Percentiles rank a stretch among this genome's conserved stretches.
Evolutionary conservation across 2,888 invertebrate genomes (phyloP).

Genomic region (Lampropteryx suffumata): DNA sequence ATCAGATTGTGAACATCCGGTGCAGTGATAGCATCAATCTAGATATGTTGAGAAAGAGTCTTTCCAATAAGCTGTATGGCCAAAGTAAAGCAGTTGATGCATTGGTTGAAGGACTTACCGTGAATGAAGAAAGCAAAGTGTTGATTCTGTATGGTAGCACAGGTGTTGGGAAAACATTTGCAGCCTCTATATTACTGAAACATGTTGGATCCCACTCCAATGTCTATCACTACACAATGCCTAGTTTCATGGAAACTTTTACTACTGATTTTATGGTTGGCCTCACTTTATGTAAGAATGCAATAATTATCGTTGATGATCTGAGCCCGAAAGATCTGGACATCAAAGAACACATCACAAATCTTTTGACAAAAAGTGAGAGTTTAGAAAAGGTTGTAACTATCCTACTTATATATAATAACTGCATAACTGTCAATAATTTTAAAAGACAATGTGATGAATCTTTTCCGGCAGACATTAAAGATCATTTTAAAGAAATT

Average conservation of each 20-base stretch:
- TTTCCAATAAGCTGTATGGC: slow-evolving; percentile 59
- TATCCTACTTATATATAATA: slow-evolving; percentile 61
- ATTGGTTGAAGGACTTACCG: slow-evolving; percentile 51
- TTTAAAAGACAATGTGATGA: slow-evolving; percentile 54
- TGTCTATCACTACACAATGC: slow-evolving; percentile 72
- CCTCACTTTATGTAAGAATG: slow-evolving; percentile 58
- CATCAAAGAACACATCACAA: slow-evolving; percentile 46
- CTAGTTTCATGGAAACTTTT: slow-evolving; percentile 58
- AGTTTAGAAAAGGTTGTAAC: slow-evolving; percentile 55
- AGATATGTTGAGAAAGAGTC: slow-evolving; percentile 38
- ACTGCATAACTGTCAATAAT: slow-evolving; percentile 50
- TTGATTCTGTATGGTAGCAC: slow-evolving; percentile 70
- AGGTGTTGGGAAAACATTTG: slow-evolving; percentile 73
- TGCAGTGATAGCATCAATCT: slow-evolving; percentile 55
- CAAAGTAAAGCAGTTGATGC: slow-evolving; percentile 54
- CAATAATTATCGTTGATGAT: slow-evolving; percentile 66
- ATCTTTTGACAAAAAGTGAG: slow-evolving; percentile 57
- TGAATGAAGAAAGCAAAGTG: slow-evolving; percentile 49
- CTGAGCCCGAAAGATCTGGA: slow-evolving; percentile 50
- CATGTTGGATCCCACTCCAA: slow-evolving; percentile 55
- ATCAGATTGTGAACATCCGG: slow-evolving; percentile 46
- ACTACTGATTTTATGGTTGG: slow-evolving; percentile 61
- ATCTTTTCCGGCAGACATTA: slow-evolving; percentile 44
- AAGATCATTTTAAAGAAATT: slow-evolving; percentile 47
- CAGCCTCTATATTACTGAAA: slow-evolving; percentile 59